Base-by-base conservation (phyloP, 2,113 vertebrate species). In the Coptodon rendalli region DNA sequence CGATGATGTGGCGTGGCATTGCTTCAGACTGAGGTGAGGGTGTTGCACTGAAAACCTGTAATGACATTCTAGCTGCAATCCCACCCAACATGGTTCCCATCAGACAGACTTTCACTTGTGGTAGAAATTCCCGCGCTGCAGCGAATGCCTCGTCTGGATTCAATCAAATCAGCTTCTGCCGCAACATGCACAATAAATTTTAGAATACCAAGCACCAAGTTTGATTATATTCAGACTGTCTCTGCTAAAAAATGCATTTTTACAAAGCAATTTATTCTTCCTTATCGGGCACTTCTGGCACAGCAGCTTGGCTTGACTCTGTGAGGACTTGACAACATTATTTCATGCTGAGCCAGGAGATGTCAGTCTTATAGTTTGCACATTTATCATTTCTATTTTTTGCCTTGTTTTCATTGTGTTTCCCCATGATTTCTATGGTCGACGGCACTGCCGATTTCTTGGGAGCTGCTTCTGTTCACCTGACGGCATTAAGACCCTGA, bases 71-170 rank as follows among this genome's bases (percentile, higher is more conserved):
- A 48, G 87, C 90, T 87, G 87, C 80, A 56, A 80, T 91, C 61
- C 82, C 81, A 85, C 88, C 66, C 89, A 95, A 94, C 95, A 89
- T 96, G 95, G 92, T 96, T 96, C 92, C 93, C 92, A 96, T 96
- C 96, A 95, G 84, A 57, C 52, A 91, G 84, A 94, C 92, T 94
- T 94, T 93, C 94, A 95, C 95, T 96, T 96, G 94, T 95, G 94
- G 95, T 94, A 93, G 82, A 95, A 95, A 95, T 96, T 96, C 93
- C 95, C 93, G 83, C 27, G 86, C 90, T 91, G 85, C 82, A 94
- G 92, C 93, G 84, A 95, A 93, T 87, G 79, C 83, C 91, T 93
- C 50, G 84, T 93, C 96, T 97, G 96, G 93, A 89, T 94, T 93
- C 85, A 94, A 96, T 96, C 95, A 94, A 93, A 95, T 89, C 82